Evolutionary conservation across 2,888 invertebrate genomes (phyloP).

Genomic region (Tridacna crocea): DNA sequence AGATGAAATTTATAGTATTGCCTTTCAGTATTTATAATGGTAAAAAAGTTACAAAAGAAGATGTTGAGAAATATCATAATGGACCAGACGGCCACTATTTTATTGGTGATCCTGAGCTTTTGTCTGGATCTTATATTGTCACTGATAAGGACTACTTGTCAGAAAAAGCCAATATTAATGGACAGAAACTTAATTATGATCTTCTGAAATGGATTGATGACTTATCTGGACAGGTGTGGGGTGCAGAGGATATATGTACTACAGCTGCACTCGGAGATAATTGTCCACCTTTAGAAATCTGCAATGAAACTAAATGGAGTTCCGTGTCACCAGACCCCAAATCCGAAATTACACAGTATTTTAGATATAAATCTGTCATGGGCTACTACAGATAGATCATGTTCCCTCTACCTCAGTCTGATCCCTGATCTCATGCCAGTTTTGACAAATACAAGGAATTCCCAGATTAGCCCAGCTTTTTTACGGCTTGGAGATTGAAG

Average conservation of each 20-base stretch:
- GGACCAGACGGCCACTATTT: constrained; percentile 79
- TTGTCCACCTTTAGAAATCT: constrained; percentile 85
- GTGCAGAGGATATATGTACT: constrained; percentile 84
- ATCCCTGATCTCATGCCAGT: too few relatives aligned
- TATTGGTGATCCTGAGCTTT: constrained; percentile 78
- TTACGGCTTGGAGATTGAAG: too few relatives aligned
- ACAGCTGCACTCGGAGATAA: constrained; percentile 65
- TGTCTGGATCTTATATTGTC: constrained; percentile 74
- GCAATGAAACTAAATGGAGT: constrained; percentile 92
- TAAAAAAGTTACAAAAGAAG: constrained; percentile 64
- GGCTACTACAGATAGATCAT: neutral
- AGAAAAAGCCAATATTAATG: constrained; percentile 69
- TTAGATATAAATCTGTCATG: constrained; percentile 15
- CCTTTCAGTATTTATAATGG: constrained; percentile 79
- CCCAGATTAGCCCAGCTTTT: too few relatives aligned
- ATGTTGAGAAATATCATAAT: constrained; percentile 74
- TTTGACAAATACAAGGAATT: too few relatives aligned
- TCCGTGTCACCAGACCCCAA: constrained; percentile 94
- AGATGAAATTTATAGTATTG: constrained; percentile 90
- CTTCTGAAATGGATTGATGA: constrained; percentile 92
- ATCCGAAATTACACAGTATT: constrained; percentile 85
- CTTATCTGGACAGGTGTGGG: constrained; percentile 87
- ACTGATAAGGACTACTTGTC: constrained; percentile 55
- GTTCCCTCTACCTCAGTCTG: too few relatives aligned
- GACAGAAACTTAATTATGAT: constrained; percentile 85